Evolutionary conservation across 1,140 invertebrate species (phyloP).

Genomic region (Eupristina koningsbergeri): DNA sequence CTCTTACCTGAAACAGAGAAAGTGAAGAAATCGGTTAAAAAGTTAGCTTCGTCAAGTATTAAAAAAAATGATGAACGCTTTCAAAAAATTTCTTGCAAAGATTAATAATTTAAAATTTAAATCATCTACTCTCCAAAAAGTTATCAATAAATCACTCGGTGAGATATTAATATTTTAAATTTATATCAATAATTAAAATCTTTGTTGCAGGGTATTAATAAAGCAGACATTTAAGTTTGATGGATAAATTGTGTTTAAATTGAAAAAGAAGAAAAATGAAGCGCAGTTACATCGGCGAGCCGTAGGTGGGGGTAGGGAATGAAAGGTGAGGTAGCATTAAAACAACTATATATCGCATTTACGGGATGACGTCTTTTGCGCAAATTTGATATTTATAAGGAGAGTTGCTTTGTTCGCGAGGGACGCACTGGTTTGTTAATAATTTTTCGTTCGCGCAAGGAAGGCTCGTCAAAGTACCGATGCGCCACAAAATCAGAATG

Average conservation of each 20-base stretch:
- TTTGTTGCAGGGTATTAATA: neutral
- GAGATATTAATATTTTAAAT: neutral
- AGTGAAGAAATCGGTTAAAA: conserved; percentile 3
- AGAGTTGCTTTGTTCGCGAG: neutral
- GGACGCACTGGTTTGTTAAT: conserved; percentile 25
- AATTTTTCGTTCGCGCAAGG: conserved; percentile 19
- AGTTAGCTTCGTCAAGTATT: neutral
- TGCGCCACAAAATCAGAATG: conserved; percentile 44
- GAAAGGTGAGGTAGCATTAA: neutral
- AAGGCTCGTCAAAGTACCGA: conserved; percentile 1
- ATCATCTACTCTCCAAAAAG: neutral
- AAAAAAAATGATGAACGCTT: neutral
- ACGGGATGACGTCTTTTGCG: neutral
- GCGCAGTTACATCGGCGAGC: neutral
- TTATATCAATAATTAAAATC: neutral
- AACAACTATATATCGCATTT: no score
- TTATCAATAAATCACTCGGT: conserved; percentile 1
- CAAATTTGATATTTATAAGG: neutral
- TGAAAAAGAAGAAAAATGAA: neutral
- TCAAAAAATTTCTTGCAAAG: neutral
- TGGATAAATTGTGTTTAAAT: neutral
- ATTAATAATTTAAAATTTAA: neutral
- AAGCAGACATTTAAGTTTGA: no score
- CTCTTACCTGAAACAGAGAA: conserved; percentile 39
- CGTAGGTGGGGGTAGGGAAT: neutral